These are phyloP conservation scores for Danio choprae DNA, from an alignment of 2,797 vertebrate species.

Conservation along the genomic window DNA sequence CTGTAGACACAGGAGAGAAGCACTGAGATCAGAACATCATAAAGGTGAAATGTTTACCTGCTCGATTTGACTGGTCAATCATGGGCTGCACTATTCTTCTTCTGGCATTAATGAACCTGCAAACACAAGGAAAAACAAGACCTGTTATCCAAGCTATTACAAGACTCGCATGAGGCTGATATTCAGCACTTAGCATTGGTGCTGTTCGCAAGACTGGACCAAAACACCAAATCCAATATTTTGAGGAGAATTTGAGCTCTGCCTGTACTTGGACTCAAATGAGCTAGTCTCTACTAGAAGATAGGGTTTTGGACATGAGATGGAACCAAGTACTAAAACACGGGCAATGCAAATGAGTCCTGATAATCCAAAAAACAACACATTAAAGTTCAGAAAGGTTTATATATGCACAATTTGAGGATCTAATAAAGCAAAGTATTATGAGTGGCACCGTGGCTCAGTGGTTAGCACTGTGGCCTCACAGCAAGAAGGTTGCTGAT, in stretches of 20 bases:
- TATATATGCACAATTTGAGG: background rate
- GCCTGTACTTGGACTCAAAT: background rate
- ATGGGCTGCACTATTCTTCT: constrained; percentile 99
- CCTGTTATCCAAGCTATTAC: constrained; percentile 73
- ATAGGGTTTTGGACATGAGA: background rate
- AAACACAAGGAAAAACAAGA: constrained; percentile 67
- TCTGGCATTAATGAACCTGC: constrained; percentile 99
- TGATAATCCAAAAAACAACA: background rate
- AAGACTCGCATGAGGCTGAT: background rate
- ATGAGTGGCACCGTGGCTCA: too few relatives aligned
- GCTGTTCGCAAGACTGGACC: background rate
- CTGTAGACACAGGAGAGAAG: constrained; percentile 69
- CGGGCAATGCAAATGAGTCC: too few relatives aligned
- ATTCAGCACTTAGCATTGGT: background rate
- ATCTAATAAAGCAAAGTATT: too few relatives aligned
- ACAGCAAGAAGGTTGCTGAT: too few relatives aligned
- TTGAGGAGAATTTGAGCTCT: background rate
- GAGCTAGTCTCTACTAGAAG: background rate
- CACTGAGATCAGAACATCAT: constrained; percentile 42
- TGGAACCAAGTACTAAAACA: too few relatives aligned
- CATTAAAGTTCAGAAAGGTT: background rate
- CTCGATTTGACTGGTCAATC: constrained; percentile 99
- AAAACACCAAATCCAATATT: background rate
- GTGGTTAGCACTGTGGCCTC: too few relatives aligned
- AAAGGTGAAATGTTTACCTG: constrained; percentile 90